Evolutionary conservation across 92 coral and sea anemone species (phyloP).

Genomic region (Actinostola sp.): DNA sequence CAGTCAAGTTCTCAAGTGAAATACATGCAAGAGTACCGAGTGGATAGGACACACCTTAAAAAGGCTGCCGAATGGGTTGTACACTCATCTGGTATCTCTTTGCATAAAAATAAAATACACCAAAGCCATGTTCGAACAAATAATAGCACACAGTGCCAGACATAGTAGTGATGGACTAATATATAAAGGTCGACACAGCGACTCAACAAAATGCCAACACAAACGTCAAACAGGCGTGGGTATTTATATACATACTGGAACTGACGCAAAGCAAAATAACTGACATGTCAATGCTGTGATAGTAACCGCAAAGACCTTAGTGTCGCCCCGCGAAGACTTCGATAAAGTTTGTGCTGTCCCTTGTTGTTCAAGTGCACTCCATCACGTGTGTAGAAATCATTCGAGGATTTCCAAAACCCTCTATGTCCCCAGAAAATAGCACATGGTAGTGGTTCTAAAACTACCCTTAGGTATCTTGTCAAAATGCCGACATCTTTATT

Average conservation of each 20-base stretch:
- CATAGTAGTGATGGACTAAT: no score
- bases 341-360: conserved; percentile 28
- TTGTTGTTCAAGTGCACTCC: conserved; percentile 35
- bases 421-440: conserved; percentile 27
- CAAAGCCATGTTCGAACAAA: neutral
- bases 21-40: conserved; percentile 14
- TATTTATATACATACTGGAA: no score
- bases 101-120: neutral
- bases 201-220: no score
- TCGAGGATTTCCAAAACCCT: conserved; percentile 20
- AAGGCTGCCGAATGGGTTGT: conserved; percentile 29
- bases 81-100: conserved; percentile 9
- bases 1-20: no score
- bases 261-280: neutral
- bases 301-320: conserved; percentile 6
- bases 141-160: neutral
- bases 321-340: conserved; percentile 42
- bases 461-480: conserved; percentile 6
- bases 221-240: no score
- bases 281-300: neutral
- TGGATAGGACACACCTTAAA: conserved; percentile 28
- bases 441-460: conserved; percentile 15
- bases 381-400: neutral
- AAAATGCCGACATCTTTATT: conserved; percentile 4
- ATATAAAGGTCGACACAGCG: no score